Base-by-base conservation (phyloP, 2,888 invertebrate genomes). In the Cephus runcator region DNA sequence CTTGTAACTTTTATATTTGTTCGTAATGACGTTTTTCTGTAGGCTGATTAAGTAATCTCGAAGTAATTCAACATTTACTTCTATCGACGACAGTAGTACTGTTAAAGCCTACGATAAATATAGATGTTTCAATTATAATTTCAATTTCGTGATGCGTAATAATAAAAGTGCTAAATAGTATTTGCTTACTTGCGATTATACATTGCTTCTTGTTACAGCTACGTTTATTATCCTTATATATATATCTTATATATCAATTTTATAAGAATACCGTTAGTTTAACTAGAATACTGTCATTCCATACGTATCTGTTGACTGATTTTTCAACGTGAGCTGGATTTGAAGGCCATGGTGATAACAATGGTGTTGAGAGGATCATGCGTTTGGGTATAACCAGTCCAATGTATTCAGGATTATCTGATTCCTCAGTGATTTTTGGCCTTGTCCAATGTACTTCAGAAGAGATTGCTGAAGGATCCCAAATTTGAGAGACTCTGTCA, bases 401-500 rank as follows among this genome's bases (percentile, higher is more conserved):
- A 11, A 92, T 90, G 75, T 91, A 92, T 80, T 90, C 91, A 73
- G 88, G 90, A 86, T 92, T 92, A 79, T 92, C 92, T 12, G 86
- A 34, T 73, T 81, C 75, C 69, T 78, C 83, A 71, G 73, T 85
- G 56, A 84, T 81, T 74, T 84, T 84, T 30, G 92, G 92, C 76
- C 90, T 89, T 75, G 87, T 87, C 92, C 92, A 92, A 82, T 92
- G 90, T 82, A 88, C 87, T 36, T 88, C 88, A 12, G 91, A 89
- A 81, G 92, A 92, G 34, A 92, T 85, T 35, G 88, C 89, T 34
- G 87, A 84, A 11, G 92, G 92, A 83, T 92, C 90, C 92, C 92
- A 91, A 73, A 92, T 83, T 23, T 90, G 83, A 68, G 92, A 91
- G 12, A 83, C 82, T 74, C 89, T 84, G 83, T 91, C 91, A 56